Base-by-base conservation (phyloP, 92 coral and sea anemone species). In the Parazoanthus swiftii region DNA sequence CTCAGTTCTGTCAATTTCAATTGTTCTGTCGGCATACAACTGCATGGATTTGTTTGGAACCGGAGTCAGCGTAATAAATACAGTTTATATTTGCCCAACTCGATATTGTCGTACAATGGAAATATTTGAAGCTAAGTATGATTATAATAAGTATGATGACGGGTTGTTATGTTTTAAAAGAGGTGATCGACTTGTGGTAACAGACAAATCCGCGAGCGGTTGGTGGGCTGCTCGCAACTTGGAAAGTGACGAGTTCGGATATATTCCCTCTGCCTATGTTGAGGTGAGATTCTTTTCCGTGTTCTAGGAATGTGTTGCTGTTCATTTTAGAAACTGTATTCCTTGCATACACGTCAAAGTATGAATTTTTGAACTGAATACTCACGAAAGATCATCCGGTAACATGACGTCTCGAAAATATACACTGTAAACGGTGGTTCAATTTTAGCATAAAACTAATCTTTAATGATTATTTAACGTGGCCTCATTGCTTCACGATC, bases 161-260 rank as follows among this genome's bases (percentile, higher is more conserved):
- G 85, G 93, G 35, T 84, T 89, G 71, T 89, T 95, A 23, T 89
- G 89, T 90, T 90, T 95, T 23, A 93, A 89, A 70, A 89, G 85
- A 90, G 98, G 96, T n/a, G 98, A 95, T 89, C 91, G 88, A 85
- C 94, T 95, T 74, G 79, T 90, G 46, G 89, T 95, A 79, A 93
- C 95, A 2, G 89, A 91, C 43, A 95, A 93, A 75, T 88, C 90
- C 15, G 89, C 37, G 75, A 79, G 82, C 35, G 93, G 94, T 23
- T 95, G 98, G 98, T 95, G 96, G 98, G 94, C 93, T 50, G 98
- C 98, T 29, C 89, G 93, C 23, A 90, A 90, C n/a, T 92, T 95
- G 82, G 89, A 91, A 5, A 92, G 91, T 88, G 90, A 93, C 89
- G 94, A 93, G 77, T 80, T 95, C 79, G 98, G 98, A 82, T 95